Conservation (phyloP, 2,113 vertebrate genomes). For the Callipepla squamata region DNA sequence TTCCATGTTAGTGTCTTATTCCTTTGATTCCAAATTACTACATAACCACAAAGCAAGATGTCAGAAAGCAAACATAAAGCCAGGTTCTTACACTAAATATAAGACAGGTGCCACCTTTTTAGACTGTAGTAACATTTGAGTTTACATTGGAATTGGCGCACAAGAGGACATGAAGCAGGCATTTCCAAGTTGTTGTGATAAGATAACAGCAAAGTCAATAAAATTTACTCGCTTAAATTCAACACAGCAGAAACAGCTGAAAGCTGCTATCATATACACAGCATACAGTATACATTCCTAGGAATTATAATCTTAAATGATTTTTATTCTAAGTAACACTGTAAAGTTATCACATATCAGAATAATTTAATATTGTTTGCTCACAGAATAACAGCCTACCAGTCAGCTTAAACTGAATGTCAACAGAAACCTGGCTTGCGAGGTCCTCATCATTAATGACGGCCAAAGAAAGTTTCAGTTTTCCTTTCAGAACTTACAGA, state of each 20-base stretch:
- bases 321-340: background rate
- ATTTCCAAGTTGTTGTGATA: background rate
- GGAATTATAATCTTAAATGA: background rate
- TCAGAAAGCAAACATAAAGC: background rate
- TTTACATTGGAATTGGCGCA: background rate
- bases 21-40: background rate
- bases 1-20: background rate
- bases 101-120: background rate
- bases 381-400: background rate
- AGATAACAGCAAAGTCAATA: background rate
- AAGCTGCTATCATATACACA: background rate
- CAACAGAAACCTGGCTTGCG: background rate
- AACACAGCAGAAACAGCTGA: background rate
- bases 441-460: background rate
- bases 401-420: background rate
- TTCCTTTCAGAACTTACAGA: slow-evolving; percentile 1
- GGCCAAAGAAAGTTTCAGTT: background rate
- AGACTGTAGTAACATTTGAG: background rate
- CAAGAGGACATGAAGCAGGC: background rate
- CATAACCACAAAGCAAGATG: background rate
- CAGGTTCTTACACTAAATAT: background rate
- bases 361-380: background rate
- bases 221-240: background rate
- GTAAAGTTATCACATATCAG: background rate
- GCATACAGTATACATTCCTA: background rate